Percentiles rank a stretch among this genome's conserved stretches.
Evolutionary conservation across 2,797 vertebrate genomes (phyloP).

Genomic region (Poecilia wingei): DNA sequence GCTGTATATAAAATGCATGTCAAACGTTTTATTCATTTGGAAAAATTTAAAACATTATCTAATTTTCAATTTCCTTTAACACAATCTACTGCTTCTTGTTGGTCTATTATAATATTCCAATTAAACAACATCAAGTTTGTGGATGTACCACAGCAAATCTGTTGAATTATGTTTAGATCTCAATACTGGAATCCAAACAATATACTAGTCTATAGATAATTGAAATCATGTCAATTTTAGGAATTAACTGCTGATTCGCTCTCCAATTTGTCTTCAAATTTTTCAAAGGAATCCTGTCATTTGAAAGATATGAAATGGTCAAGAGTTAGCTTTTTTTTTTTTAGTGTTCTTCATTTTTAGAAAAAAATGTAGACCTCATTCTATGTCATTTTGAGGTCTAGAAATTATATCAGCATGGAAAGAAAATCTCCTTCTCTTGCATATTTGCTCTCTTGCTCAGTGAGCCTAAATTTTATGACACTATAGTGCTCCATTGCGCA

Average conservation of each 20-base stretch:
- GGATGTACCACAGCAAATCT: background rate
- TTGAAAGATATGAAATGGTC: background rate
- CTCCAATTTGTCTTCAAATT: background rate
- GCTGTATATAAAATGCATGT: background rate
- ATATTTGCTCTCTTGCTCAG: slow-evolving; percentile 39
- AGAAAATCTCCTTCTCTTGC: slow-evolving; percentile 21
- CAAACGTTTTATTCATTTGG: background rate
- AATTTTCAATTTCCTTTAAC: background rate
- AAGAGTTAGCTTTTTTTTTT: background rate
- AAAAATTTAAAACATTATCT: background rate
- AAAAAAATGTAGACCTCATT: slow-evolving; percentile 1
- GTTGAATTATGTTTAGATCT: too few relatives aligned
- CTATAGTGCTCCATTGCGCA: slow-evolving; percentile 41
- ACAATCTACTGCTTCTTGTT: background rate
- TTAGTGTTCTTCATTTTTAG: background rate
- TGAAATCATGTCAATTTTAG: background rate
- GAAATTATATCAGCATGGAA: slow-evolving; percentile 9
- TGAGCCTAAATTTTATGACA: slow-evolving; percentile 56
- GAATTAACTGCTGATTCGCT: background rate
- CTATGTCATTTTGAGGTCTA: slow-evolving; percentile 2
- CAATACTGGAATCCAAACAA: background rate
- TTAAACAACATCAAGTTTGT: background rate
- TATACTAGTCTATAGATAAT: background rate
- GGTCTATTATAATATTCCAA: background rate
- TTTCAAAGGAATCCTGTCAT: background rate